Conservation (phyloP, 2,797 vertebrate species). For the Mycteria americana region DNA sequence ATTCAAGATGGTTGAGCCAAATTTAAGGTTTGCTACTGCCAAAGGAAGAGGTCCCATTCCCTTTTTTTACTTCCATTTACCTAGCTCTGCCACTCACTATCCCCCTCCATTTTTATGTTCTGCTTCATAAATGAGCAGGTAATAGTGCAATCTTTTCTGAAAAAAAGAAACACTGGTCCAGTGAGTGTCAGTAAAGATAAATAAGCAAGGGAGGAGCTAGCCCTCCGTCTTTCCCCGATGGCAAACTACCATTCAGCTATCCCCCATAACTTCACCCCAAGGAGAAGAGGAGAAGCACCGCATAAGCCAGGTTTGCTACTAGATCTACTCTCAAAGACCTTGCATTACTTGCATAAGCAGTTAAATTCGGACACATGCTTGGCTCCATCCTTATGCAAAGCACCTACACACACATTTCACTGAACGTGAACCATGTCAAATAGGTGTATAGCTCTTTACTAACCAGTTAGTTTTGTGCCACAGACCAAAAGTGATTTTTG, state of each 20-base stretch:
- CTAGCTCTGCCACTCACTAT: not conserved
- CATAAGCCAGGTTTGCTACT: not conserved
- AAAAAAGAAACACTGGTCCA: not conserved
- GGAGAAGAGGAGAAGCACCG: not conserved
- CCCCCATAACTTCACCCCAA: not conserved
- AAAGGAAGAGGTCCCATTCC: not conserved
- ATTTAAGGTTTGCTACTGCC: not conserved
- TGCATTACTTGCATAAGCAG: not conserved
- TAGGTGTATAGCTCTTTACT: not conserved
- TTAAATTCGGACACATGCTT: not conserved
- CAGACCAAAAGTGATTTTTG: not conserved
- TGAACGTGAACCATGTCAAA: not conserved
- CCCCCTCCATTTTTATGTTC: not conserved
- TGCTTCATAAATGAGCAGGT: not conserved
- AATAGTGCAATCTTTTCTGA: not conserved
- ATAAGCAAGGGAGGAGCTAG: not conserved
- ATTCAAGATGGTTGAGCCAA: not conserved
- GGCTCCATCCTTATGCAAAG: not conserved
- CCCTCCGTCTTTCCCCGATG: not conserved
- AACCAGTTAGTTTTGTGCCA: not conserved
- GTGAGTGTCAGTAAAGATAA: not conserved
- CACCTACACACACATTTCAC: not conserved
- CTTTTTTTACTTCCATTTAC: not conserved
- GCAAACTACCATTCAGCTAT: not conserved
- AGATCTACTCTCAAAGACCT: not conserved